Evolutionary conservation across 2,797 vertebrate species (phyloP).

Genomic region (Valencia hispanica): DNA sequence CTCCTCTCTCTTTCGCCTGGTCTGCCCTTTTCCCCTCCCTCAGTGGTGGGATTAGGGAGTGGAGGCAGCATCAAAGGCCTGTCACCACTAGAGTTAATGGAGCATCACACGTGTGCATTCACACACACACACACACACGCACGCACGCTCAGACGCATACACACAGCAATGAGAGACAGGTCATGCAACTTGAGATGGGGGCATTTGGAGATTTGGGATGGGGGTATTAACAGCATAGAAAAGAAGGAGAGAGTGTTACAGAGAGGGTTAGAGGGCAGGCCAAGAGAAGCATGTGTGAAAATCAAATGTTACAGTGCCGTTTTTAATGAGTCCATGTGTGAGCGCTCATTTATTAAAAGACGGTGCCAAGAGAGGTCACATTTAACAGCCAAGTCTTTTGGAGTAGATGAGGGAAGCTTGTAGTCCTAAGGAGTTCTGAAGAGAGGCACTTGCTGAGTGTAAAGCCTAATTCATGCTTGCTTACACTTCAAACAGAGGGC

Average conservation of each 20-base stretch:
- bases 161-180: slow-evolving; percentile 59
- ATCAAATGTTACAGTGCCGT: slow-evolving; percentile 63
- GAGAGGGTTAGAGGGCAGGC: slow-evolving; percentile 49
- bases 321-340: slow-evolving; percentile 49
- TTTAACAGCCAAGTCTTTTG: slow-evolving; percentile 53
- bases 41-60: slow-evolving; percentile 68
- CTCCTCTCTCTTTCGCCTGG: slow-evolving; percentile 8
- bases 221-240: slow-evolving; percentile 67
- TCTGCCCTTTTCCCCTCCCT: slow-evolving; percentile 25
- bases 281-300: slow-evolving; percentile 65
- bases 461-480: slow-evolving; percentile 62
- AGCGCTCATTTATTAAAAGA: slow-evolving; percentile 42
- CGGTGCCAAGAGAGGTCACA: slow-evolving; percentile 39
- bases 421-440: slow-evolving; percentile 48
- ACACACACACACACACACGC: neutral
- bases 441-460: slow-evolving; percentile 65
- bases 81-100: slow-evolving; percentile 79
- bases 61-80: slow-evolving; percentile 73
- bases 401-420: slow-evolving; percentile 60
- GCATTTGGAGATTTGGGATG: slow-evolving; percentile 70
- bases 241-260: slow-evolving; percentile 57
- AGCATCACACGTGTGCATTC: slow-evolving; percentile 68
- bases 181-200: slow-evolving; percentile 71
- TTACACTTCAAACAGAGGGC: slow-evolving; percentile 63
- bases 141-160: slow-evolving; percentile 56